Base-by-base conservation (phyloP, 2,113 vertebrate genomes). In the Rattus rattus region DNA sequence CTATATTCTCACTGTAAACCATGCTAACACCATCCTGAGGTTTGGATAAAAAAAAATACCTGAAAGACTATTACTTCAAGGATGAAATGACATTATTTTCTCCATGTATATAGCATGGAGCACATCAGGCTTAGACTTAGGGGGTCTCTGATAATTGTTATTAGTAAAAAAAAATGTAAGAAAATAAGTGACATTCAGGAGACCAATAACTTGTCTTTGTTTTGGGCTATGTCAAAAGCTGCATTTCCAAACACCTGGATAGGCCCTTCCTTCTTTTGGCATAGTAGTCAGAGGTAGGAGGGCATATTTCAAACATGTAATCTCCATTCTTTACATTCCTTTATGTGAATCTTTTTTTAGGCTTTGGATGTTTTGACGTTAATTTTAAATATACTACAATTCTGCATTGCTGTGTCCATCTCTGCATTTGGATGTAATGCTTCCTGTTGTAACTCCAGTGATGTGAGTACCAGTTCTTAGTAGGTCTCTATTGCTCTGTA, bases 391-490 rank as follows among this genome's bases (percentile, higher is more conserved):
- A 0, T 88, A 9, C 86, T 97, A 54, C 93, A 96, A 33, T 94
- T 96, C 80, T 96, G 89, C 43, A 33, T 97, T 20, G 30, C 96
- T 6, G 36, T 94, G 43, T 88, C 94, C 11, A 36, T 90, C 9
- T 94, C 89, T 54, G 63, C 65, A 7, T 97, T 96, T 84, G 97
- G 94, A 43, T 97, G 96, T 67, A 95, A 81, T 92, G 81, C 10
- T 1, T 8, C 10, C 30, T 96, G 96, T 4, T 97, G 85, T 83
- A 47, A 30, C 14, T 4, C 56, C 19, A 19, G 33, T 36, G 86
- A 81, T 39, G 94, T 97, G 65, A 96, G 95, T 94, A 47, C 0
- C 30, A 26, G 20, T 19, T 1, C 26, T 7, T 43, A 13, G 84
- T 77, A n/a, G 19, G 63, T 85, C 73, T 39, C 56, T 26, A 33